Conservation (phyloP, 2,113 vertebrate genomes). For the Odobenus rosmarus region DNA sequence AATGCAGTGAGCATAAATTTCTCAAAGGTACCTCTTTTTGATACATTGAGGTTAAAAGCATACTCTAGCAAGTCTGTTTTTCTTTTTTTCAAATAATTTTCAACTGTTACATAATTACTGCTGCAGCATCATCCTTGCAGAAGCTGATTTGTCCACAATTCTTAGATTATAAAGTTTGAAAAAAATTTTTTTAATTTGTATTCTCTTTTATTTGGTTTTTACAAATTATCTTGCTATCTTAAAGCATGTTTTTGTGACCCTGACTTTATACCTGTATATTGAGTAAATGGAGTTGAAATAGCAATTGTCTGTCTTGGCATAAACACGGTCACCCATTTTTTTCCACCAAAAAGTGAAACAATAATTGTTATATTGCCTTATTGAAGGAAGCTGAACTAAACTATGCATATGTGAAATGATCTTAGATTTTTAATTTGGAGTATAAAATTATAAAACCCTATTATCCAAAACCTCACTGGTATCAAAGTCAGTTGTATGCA, state of each 20-base stretch:
- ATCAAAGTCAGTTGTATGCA: neutral
- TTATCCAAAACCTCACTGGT: neutral
- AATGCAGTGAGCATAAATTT: neutral
- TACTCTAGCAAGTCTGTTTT: neutral
- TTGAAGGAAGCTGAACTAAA: neutral
- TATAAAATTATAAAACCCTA: neutral
- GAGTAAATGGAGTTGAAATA: neutral
- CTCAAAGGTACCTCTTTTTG: neutral
- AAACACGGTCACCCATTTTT: neutral
- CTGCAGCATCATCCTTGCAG: neutral
- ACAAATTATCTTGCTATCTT: neutral
- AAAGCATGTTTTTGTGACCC: neutral
- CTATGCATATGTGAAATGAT: neutral
- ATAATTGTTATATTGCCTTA: neutral
- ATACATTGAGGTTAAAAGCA: neutral
- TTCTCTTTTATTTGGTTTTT: neutral
- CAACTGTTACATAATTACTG: neutral
- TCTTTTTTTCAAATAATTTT: neutral
- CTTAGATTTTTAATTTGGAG: neutral
- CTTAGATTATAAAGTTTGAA: neutral
- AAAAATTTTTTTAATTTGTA: neutral
- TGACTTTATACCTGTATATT: neutral
- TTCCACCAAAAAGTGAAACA: neutral
- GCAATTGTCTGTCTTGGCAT: neutral
- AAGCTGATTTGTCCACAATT: neutral